These are phyloP conservation scores for Subanguina moxae DNA, from an alignment of 1,140 invertebrate species.

Conservation along the genomic window DNA sequence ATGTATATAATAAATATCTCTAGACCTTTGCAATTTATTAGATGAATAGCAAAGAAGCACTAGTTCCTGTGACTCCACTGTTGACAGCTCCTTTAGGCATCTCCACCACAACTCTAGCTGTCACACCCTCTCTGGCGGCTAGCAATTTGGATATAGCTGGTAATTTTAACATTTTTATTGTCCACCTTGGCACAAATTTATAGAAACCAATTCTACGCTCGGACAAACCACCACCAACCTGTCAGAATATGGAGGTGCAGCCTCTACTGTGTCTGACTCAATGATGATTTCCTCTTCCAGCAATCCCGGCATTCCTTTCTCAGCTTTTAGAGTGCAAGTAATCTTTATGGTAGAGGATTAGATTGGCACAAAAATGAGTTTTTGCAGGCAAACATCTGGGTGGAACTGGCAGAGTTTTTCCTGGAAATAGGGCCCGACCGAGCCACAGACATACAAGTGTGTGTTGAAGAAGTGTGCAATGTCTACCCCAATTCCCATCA, in stretches of 20 bases:
- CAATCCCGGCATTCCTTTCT: slow-evolving; percentile 25
- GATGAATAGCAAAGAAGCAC: slow-evolving; percentile 37
- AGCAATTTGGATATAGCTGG: slow-evolving; percentile 30
- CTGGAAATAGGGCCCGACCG: slow-evolving; percentile 46
- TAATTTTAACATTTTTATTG: slow-evolving; percentile 16
- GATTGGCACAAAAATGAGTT: neutral
- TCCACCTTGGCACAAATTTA: slow-evolving; percentile 5
- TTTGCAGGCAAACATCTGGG: slow-evolving; percentile 54
- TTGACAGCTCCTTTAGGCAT: slow-evolving; percentile 50
- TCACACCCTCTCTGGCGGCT: slow-evolving; percentile 22
- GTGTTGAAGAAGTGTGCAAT: slow-evolving; percentile 55
- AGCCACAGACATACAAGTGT: slow-evolving; percentile 45
- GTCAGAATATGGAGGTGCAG: slow-evolving; percentile 43
- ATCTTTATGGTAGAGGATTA: slow-evolving; percentile 5
- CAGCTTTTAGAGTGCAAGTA: slow-evolving; percentile 33
- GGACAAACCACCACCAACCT: slow-evolving; percentile 28
- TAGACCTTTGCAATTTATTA: neutral
- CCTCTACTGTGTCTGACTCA: slow-evolving; percentile 50
- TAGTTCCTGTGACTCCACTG: slow-evolving; percentile 45
- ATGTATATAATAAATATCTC: too few relatives aligned
- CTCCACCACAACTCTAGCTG: slow-evolving; percentile 23
- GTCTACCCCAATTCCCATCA: slow-evolving; percentile 57
- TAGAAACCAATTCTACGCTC: slow-evolving; percentile 18
- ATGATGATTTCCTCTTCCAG: slow-evolving; percentile 42
- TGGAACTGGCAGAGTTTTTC: slow-evolving; percentile 57